phyloP scores from a whole-genome alignment of 2,113 vertebrate species.

The Microcebus lehilahytsara region DNA sequence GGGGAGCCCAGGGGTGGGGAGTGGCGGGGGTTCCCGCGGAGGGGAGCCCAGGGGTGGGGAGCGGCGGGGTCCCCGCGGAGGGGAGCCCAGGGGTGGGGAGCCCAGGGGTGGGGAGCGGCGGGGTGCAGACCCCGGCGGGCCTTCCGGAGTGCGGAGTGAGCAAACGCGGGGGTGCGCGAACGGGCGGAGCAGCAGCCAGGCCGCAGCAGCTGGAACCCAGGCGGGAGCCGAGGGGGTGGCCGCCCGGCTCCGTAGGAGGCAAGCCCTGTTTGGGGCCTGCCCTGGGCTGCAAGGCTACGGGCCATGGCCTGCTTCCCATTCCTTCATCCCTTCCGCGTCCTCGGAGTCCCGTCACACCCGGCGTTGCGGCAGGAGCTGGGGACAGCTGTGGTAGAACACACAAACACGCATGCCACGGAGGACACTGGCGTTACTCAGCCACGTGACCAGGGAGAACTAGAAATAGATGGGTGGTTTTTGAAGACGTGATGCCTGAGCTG shows the following conservation, averaged over 20 bases:
- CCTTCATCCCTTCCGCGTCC: not conserved
- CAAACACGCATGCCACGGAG: not conserved
- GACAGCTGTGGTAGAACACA: not conserved
- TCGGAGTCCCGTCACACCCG: not conserved
- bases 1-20: too few species aligned
- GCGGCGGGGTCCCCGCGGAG: too few species aligned
- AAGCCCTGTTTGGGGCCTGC: not conserved
- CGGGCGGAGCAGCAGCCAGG: too few species aligned
- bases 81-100: too few species aligned
- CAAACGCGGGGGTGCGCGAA: not conserved
- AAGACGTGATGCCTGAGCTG: not conserved
- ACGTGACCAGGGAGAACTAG: not conserved
- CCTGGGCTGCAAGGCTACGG: not conserved
- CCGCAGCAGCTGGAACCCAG: not conserved
- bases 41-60: too few species aligned
- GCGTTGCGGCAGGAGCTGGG: not conserved
- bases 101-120: too few species aligned
- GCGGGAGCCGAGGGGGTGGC: not conserved
- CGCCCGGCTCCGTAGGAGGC: not conserved
- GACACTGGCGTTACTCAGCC: not conserved
- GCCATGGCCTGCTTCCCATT: not conserved
- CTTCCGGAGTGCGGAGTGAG: not conserved
- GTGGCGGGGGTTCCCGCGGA: too few species aligned
- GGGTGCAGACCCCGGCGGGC: too few species aligned
- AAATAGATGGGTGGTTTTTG: not conserved